These are phyloP conservation scores for Nanorana parkeri DNA, from an alignment of 2,113 vertebrate genomes.

Conservation along the genomic window DNA sequence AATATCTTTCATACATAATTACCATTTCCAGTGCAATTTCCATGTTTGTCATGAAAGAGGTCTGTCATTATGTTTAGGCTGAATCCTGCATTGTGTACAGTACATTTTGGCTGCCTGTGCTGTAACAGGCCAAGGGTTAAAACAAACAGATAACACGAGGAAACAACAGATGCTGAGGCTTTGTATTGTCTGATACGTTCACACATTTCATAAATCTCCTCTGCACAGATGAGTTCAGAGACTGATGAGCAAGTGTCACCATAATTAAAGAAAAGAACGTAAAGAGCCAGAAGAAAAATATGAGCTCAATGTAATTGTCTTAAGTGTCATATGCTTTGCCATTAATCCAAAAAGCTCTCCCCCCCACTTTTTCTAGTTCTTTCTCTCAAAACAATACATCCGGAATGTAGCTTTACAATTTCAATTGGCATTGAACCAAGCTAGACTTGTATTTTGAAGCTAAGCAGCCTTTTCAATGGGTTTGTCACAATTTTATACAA, in stretches of 20 bases:
- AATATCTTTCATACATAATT: slow-evolving; percentile 26
- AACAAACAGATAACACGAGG: slow-evolving; percentile 1
- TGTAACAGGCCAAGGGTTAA: neutral
- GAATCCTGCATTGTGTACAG: neutral
- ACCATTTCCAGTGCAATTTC: slow-evolving; percentile 4
- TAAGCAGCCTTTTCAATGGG: slow-evolving; percentile 9
- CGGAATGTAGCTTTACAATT: slow-evolving; percentile 20
- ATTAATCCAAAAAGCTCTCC: slow-evolving; percentile 23
- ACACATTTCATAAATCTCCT: slow-evolving; percentile 43
- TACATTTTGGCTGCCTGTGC: neutral
- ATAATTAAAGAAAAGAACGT: slow-evolving; percentile 48
- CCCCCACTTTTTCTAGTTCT: slow-evolving; percentile 2
- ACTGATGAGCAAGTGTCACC: slow-evolving; percentile 44
- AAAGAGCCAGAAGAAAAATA: slow-evolving; percentile 32
- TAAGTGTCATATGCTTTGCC: slow-evolving; percentile 45
- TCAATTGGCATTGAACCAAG: slow-evolving; percentile 45
- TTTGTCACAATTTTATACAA: slow-evolving; percentile 31
- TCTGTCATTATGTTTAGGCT: neutral
- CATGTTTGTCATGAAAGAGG: neutral
- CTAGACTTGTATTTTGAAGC: slow-evolving; percentile 32
- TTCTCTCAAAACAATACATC: slow-evolving; percentile 41
- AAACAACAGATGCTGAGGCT: slow-evolving; percentile 13
- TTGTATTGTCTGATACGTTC: neutral
- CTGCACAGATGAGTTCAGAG: slow-evolving; percentile 27
- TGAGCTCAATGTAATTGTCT: slow-evolving; percentile 51